phyloP scores from a whole-genome alignment of 2,888 invertebrate species.

The Hypercompe scribonia region DNA sequence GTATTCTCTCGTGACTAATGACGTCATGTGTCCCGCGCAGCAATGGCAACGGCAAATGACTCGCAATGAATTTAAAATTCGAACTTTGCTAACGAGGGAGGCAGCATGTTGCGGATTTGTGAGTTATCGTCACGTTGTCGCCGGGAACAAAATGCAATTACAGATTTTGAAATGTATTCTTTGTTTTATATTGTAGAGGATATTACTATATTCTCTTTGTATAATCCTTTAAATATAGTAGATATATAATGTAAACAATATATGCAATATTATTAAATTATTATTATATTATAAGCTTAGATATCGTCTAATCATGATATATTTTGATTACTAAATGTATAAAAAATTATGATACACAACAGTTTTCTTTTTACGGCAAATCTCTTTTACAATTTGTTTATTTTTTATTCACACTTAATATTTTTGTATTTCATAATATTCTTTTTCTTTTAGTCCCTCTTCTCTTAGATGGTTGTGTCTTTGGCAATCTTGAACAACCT shows the following conservation, averaged over 20 bases:
- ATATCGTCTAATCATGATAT: no score
- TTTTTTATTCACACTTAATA: no score
- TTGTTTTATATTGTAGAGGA: not conserved
- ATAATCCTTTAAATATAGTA: not conserved
- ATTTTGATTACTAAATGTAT: no score
- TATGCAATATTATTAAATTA: no score
- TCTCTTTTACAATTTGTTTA: no score
- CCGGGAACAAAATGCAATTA: slow-evolving; percentile 43
- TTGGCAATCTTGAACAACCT: not conserved
- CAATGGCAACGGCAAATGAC: slow-evolving; percentile 82
- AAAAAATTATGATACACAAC: no score
- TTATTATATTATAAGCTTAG: no score
- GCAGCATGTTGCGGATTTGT: slow-evolving; percentile 65
- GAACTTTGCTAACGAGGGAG: slow-evolving; percentile 83
- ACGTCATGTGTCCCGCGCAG: slow-evolving; percentile 85
- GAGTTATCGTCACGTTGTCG: slow-evolving; percentile 70
- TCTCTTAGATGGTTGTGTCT: not conserved
- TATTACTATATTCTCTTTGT: slow-evolving; percentile 14
- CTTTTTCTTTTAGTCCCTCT: no score
- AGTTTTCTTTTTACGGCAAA: no score
- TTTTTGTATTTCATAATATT: no score
- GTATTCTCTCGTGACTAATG: slow-evolving; percentile 76
- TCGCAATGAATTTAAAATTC: slow-evolving; percentile 86
- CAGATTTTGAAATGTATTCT: slow-evolving; percentile 11
- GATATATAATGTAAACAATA: no score